phyloP scores from a whole-genome alignment of 2,797 vertebrate genomes.

The Phataginus tricuspis region DNA sequence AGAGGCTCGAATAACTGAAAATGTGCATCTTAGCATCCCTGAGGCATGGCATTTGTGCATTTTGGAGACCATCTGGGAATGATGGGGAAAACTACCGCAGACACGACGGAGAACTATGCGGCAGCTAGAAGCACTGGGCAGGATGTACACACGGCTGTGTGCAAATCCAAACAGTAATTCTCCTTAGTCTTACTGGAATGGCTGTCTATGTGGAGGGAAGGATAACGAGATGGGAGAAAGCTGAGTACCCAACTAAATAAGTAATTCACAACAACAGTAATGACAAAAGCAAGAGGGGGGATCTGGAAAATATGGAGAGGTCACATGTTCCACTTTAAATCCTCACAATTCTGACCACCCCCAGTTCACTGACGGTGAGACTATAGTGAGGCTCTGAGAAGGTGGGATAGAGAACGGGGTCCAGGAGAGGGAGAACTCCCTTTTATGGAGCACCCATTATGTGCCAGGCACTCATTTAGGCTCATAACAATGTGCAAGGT shows the following conservation, averaged over 20 bases:
- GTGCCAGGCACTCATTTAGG: background rate
- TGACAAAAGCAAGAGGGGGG: background rate
- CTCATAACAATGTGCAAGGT: background rate
- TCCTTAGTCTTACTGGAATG: no score
- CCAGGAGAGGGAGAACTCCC: background rate
- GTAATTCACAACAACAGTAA: background rate
- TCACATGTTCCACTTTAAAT: background rate
- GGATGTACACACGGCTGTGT: accelerated
- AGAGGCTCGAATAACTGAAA: background rate
- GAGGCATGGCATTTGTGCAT: background rate
- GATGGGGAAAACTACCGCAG: accelerated
- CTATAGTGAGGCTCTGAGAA: background rate
- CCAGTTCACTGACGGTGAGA: background rate
- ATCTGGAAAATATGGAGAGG: background rate
- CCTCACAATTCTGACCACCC: background rate
- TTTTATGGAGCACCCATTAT: background rate
- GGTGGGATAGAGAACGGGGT: background rate
- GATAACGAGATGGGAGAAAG: background rate
- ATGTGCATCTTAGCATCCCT: background rate
- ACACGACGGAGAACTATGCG: accelerated
- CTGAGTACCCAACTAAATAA: background rate
- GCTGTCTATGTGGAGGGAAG: background rate
- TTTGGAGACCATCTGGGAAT: background rate
- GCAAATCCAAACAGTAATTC: background rate
- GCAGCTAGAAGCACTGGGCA: background rate